These are phyloP conservation scores for Tigriopus californicus DNA, from an alignment of 2,888 invertebrate species.

Conservation along the genomic window DNA sequence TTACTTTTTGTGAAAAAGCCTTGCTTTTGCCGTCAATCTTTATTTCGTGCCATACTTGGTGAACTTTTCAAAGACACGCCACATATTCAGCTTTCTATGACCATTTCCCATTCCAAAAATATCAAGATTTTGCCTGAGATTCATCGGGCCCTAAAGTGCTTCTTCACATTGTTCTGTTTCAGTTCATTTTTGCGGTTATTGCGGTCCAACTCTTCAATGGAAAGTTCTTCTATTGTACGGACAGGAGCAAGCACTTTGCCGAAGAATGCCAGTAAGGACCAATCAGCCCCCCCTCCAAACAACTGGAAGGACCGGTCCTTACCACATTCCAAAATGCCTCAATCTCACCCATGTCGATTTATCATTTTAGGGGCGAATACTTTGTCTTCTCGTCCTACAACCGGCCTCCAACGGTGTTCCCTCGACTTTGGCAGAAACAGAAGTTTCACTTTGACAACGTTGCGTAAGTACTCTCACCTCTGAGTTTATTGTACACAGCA, in stretches of 20 bases:
- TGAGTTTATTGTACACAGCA: too few species aligned
- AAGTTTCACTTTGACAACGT: conserved; percentile 98
- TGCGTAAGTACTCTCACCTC: conserved; percentile 2
- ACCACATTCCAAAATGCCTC: conserved; percentile 90
- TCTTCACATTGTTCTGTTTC: conserved; percentile 20
- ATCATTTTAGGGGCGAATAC: conserved; percentile 64
- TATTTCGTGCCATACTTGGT: too few species aligned
- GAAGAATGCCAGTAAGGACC: conserved; percentile 31
- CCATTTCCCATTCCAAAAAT: not conserved
- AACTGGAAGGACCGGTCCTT: conserved; percentile 97
- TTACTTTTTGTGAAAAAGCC: too few species aligned
- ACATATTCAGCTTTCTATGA: too few species aligned
- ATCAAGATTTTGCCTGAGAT: not conserved
- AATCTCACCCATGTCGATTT: too few species aligned
- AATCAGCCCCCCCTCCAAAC: too few species aligned
- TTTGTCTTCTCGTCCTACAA: conserved; percentile 70
- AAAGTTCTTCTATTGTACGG: conserved; percentile 38
- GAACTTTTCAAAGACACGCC: too few species aligned
- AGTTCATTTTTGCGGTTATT: conserved; percentile 40
- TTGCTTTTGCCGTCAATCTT: too few species aligned
- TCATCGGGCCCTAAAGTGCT: not conserved
- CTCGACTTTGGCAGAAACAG: conserved; percentile 72
- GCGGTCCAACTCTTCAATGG: conserved; percentile 41
- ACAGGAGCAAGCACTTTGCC: conserved; percentile 33
- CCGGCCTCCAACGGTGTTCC: conserved; percentile 57